Percentiles rank a stretch among this genome's conserved stretches.
Evolutionary conservation across 2,888 invertebrate species (phyloP).

Genomic region (Cremastinae sp.): DNA sequence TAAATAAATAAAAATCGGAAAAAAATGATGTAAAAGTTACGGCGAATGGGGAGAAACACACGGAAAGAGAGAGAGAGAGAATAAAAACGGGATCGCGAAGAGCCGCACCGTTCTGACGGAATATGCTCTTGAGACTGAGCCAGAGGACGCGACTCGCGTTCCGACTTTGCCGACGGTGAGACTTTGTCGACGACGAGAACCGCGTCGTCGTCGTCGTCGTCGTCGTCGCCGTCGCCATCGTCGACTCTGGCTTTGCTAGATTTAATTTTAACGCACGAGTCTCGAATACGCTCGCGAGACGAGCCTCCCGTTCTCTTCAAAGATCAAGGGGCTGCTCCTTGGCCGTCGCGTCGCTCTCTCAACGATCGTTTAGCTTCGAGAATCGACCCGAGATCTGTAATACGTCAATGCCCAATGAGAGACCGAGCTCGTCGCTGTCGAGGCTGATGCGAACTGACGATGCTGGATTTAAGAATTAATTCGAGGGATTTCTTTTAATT

Average conservation of each 20-base stretch:
- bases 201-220: conserved; percentile 67
- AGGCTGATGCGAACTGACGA: not conserved
- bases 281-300: conserved; percentile 64
- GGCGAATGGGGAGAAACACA: conserved; percentile 35
- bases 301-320: conserved; percentile 70
- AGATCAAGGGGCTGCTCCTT: conserved; percentile 49
- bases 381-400: too few species aligned
- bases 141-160: conserved; percentile 76
- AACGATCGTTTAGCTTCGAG: not conserved
- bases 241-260: conserved; percentile 71
- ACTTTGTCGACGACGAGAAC: conserved; percentile 60
- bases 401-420: too few species aligned
- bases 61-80: conserved; percentile 1
- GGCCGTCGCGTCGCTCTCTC: not conserved
- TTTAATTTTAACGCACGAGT: conserved; percentile 78
- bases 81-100: conserved; percentile 39
- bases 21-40: too few species aligned
- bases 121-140: conserved; percentile 80
- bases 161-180: conserved; percentile 71
- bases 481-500: too few species aligned
- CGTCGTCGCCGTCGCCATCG: conserved; percentile 64
- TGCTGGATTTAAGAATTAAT: too few species aligned
- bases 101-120: conserved; percentile 71
- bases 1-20: too few species aligned
- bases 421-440: too few species aligned